These are phyloP conservation scores for Drosophila miranda DNA, from an alignment of 1,140 invertebrate genomes.

Conservation along the genomic window DNA sequence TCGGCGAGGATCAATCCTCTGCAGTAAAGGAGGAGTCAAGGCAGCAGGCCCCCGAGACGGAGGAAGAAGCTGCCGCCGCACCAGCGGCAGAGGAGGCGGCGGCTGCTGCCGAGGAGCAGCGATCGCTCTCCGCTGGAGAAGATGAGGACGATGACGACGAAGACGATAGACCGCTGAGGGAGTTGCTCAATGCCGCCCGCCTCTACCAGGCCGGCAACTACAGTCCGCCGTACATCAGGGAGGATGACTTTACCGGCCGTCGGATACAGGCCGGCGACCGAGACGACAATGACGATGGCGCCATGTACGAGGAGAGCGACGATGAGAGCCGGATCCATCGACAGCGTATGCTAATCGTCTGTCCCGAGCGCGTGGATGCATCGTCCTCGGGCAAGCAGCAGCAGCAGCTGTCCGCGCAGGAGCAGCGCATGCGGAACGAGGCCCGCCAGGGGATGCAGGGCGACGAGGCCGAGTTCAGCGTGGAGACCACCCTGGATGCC, in stretches of 20 bases:
- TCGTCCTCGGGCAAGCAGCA: background rate
- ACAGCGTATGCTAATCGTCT: constrained; percentile 47
- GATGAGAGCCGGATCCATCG: constrained; percentile 57
- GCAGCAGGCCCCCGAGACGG: too few relatives aligned
- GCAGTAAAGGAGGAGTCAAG: constrained; percentile 13
- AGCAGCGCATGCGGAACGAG: constrained; percentile 88
- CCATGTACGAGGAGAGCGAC: constrained; percentile 79
- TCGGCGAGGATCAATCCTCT: background rate
- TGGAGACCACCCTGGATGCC: constrained; percentile 92
- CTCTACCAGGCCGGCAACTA: constrained; percentile 92
- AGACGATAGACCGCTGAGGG: constrained; percentile 83
- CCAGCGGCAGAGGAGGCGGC: constrained; percentile 15
- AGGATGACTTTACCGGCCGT: constrained; percentile 57
- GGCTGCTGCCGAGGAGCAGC: constrained; percentile 16
- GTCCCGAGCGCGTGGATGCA: constrained; percentile 52
- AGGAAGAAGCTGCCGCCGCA: constrained; percentile 19
- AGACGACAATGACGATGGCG: constrained; percentile 89
- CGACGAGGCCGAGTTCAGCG: constrained; percentile 96
- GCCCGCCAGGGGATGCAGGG: constrained; percentile 94
- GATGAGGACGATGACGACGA: constrained; percentile 72
- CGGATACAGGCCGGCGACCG: constrained; percentile 38
- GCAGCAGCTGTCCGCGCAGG: constrained; percentile 82
- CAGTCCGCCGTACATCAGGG: constrained; percentile 89
- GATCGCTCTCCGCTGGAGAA: background rate
- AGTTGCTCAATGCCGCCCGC: constrained; percentile 84